These are phyloP conservation scores for Calcarius lapponicus DNA, from an alignment of 2,797 vertebrate genomes.

Conservation along the genomic window DNA sequence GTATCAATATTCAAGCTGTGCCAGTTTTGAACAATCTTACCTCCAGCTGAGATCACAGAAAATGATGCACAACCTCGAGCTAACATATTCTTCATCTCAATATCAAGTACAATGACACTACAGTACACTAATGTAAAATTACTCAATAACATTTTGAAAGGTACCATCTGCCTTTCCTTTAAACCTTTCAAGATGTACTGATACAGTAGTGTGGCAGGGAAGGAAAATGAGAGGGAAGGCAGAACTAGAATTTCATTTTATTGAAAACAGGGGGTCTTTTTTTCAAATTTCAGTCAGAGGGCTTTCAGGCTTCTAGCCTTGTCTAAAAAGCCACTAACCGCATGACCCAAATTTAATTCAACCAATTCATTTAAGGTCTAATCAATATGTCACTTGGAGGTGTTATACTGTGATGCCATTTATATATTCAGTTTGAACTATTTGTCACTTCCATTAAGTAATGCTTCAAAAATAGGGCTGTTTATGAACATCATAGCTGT, in stretches of 20 bases:
- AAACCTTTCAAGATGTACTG: neutral
- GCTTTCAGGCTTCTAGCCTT: neutral
- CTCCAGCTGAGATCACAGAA: slow-evolving; percentile 38
- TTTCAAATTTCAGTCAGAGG: neutral
- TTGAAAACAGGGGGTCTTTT: neutral
- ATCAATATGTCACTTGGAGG: slow-evolving; percentile 35
- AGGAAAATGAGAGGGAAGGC: neutral
- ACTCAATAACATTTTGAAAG: neutral
- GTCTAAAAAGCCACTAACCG: neutral
- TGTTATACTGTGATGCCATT: slow-evolving; percentile 7
- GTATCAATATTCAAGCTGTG: slow-evolving; percentile 54
- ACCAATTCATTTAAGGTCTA: slow-evolving; percentile 39
- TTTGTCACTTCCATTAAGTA: slow-evolving; percentile 3
- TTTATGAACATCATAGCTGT: slow-evolving; percentile 37
- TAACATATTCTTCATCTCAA: slow-evolving; percentile 18
- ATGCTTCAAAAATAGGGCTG: slow-evolving; percentile 7
- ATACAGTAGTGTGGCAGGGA: neutral
- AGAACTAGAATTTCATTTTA: neutral
- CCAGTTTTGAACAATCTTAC: neutral
- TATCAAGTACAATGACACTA: neutral
- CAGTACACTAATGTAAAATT: neutral
- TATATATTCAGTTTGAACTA: slow-evolving; percentile 38
- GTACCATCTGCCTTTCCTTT: slow-evolving; percentile 6
- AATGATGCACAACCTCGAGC: slow-evolving; percentile 12
- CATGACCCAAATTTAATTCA: slow-evolving; percentile 23